These are phyloP conservation scores for Patagioenas fasciata DNA, from an alignment of 2,113 vertebrate species.

Conservation along the genomic window DNA sequence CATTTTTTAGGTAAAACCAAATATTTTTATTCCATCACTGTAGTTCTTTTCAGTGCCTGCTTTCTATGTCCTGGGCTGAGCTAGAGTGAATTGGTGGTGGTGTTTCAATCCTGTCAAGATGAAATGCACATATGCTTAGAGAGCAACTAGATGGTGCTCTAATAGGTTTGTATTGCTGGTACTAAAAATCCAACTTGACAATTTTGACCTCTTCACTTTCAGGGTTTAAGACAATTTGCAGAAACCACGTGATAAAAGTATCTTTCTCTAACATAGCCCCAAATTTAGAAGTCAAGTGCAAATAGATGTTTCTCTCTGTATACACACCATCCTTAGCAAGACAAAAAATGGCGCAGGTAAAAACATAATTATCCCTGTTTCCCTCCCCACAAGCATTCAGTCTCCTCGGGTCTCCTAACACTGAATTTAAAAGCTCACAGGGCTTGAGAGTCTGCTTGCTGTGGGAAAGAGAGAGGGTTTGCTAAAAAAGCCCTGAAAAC, in stretches of 20 bases:
- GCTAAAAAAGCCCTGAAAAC: neutral
- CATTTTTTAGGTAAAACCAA: neutral
- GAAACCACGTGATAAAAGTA: neutral
- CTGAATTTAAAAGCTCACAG: neutral
- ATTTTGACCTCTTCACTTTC: neutral
- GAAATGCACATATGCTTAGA: conserved; percentile 24
- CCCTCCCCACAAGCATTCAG: neutral
- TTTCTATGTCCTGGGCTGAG: conserved; percentile 54
- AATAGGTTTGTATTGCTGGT: neutral
- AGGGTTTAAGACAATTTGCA: neutral
- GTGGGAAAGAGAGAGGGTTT: neutral
- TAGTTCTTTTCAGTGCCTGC: conserved; percentile 48
- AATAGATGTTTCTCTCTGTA: neutral
- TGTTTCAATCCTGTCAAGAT: conserved; percentile 33
- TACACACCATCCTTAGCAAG: neutral
- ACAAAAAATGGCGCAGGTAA: neutral
- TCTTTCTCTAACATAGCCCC: neutral
- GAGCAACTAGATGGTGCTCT: conserved; percentile 11
- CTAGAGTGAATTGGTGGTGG: conserved; percentile 37
- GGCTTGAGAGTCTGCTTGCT: neutral
- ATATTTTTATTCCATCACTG: neutral
- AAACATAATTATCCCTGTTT: neutral
- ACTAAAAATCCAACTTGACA: neutral
- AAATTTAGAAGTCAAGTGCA: neutral
- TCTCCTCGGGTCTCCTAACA: neutral